phyloP scores from a whole-genome alignment of 2,888 invertebrate genomes.

The Atherix ibis region DNA sequence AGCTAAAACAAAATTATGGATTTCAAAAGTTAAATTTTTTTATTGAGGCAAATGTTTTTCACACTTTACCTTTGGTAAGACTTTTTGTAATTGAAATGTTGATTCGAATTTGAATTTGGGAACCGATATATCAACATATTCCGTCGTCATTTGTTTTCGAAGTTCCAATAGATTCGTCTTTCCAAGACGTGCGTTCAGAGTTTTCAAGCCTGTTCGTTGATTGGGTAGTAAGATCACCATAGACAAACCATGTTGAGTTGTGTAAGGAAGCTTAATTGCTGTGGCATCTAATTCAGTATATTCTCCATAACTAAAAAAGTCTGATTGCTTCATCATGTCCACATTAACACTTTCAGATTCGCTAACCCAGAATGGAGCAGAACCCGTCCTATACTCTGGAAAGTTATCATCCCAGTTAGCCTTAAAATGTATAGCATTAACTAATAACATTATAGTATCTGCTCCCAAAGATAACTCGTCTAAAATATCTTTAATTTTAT shows the following conservation, averaged over 20 bases:
- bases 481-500: constrained; percentile 60
- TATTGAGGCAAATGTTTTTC: too few relatives aligned
- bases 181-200: constrained; percentile 42
- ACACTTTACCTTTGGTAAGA: constrained; percentile 40
- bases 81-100: constrained; percentile 39
- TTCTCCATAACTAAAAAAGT: constrained; percentile 29
- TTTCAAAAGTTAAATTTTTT: too few relatives aligned
- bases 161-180: constrained; percentile 31
- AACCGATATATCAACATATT: constrained; percentile 44
- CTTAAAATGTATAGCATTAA: constrained; percentile 68
- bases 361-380: constrained; percentile 3
- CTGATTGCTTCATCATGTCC: constrained; percentile 6
- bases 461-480: constrained; percentile 34
- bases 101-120: constrained; percentile 67
- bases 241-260: constrained; percentile 43
- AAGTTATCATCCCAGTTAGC: constrained; percentile 4
- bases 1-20: too few relatives aligned
- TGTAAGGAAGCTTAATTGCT: constrained; percentile 52
- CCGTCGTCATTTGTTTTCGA: constrained; percentile 22
- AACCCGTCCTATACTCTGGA: too few relatives aligned
- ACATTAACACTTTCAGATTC: background rate
- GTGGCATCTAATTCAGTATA: constrained; percentile 32
- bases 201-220: constrained; percentile 42
- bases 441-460: constrained; percentile 46
- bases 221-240: constrained; percentile 58